Percentiles rank a stretch among this genome's conserved stretches.
Conservation (phyloP, 2,797 vertebrate species). For the Chaetodon trifasciatus region DNA sequence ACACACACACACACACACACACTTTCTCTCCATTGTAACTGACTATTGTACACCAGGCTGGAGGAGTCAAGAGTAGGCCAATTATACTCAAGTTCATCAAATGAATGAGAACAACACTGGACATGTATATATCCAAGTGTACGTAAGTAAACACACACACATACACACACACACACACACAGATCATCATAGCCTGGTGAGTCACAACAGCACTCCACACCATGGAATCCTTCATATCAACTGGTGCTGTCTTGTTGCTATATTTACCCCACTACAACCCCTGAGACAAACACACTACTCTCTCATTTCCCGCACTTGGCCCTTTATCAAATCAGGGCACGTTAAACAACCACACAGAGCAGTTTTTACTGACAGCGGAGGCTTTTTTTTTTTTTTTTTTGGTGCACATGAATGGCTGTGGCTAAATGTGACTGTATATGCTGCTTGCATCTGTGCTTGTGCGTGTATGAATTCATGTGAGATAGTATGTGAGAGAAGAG, state of each 20-base stretch:
- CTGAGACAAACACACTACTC: slow-evolving; percentile 79
- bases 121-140: slow-evolving; percentile 50
- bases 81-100: slow-evolving; percentile 59
- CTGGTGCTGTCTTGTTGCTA: slow-evolving; percentile 84
- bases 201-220: slow-evolving; percentile 79
- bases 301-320: slow-evolving; percentile 79
- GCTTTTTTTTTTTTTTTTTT: slow-evolving; percentile 39
- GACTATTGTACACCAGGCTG: slow-evolving; percentile 37
- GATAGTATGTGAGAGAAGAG: slow-evolving; percentile 42
- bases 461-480: slow-evolving; percentile 54
- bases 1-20: slow-evolving; percentile 20
- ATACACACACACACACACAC: slow-evolving; percentile 23
- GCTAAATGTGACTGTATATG: slow-evolving; percentile 63
- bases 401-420: slow-evolving; percentile 59
- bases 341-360: slow-evolving; percentile 73
- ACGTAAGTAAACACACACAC: slow-evolving; percentile 33
- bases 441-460: slow-evolving; percentile 40
- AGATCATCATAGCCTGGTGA: slow-evolving; percentile 68
- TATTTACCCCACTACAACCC: slow-evolving; percentile 84
- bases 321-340: slow-evolving; percentile 81
- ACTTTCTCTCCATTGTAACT: slow-evolving; percentile 33
- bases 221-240: slow-evolving; percentile 84
- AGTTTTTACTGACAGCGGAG: slow-evolving; percentile 63
- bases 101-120: slow-evolving; percentile 57
- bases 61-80: slow-evolving; percentile 45